Evolutionary conservation across 2,888 invertebrate genomes (phyloP), one percentile per base, ranked within the genome.

Genomic region (Agelastica alni): DNA sequence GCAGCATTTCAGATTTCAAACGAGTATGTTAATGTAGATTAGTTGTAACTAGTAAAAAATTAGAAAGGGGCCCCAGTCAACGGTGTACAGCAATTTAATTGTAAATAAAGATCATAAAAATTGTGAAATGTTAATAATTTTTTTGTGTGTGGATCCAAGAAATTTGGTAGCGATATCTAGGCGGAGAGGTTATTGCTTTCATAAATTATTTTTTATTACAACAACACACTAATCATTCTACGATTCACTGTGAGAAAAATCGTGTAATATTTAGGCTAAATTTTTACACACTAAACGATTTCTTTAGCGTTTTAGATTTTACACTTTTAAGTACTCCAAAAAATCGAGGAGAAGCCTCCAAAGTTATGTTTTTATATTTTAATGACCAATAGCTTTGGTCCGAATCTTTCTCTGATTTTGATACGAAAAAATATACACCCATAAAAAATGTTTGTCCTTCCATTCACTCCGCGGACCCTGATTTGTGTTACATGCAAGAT

Each of bases 1-100:
- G 12, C 10, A 39, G 10, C 30, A 48, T 48, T 48, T 48, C n/a
- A 22, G 12, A 42, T 41, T 49, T 41, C 32, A 42, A 49, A 49
- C 49, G 26, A 49, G 49, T 49, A 49, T 49, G 49, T 49, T 49
- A 49, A 49, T 49, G 41, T 48, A 41, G 48, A 49, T 41, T 49
- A 48, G 48, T 48, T 39, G 49, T 49, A 41, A 31, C 41, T 41
- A 49, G 41, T 49, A 49, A 48, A 49, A 49, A 49, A 42, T 41
- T 49, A 41, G 41, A 42, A 49, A 49, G 41, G n/a, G n/a, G 49
- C 31, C 41, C 41, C 32, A 16, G 32, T 49, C 41, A 49, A 49
- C 49, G 49, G 49, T 49, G 31, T 49, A 49, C 41, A 31, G 41
- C 41, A 32, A 49, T 49, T 49, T 41, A 49, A 49, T 41, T 49